Conservation (phyloP, 2,888 invertebrate species). For the Xanthia togata region DNA sequence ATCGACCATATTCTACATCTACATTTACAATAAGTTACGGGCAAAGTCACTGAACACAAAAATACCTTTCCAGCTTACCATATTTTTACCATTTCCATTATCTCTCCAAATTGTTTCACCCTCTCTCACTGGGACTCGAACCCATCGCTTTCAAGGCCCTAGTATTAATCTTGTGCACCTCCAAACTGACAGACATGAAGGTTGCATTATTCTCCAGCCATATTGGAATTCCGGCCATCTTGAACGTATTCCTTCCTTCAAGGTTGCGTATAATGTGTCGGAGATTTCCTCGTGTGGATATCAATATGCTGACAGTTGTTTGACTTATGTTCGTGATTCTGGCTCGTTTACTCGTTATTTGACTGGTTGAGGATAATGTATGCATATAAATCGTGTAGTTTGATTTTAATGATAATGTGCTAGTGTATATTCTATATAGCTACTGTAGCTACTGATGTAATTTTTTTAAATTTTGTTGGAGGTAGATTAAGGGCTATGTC, state of each 20-base stretch:
- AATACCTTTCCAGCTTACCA: conserved; percentile 22
- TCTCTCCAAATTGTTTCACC: conserved; percentile 25
- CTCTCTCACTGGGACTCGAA: conserved; percentile 50
- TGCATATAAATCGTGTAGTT: conserved; percentile 1
- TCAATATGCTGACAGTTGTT: conserved; percentile 48
- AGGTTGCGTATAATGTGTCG: conserved; percentile 46
- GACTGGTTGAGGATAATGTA: conserved; percentile 26
- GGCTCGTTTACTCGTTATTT: conserved; percentile 31
- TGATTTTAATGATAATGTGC: not conserved
- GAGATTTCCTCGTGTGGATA: conserved; percentile 34
- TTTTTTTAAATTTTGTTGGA: not conserved
- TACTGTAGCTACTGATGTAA: not conserved
- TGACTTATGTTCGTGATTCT: conserved; percentile 38
- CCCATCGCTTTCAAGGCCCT: conserved; percentile 65
- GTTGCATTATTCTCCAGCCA: conserved; percentile 69
- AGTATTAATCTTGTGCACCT: conserved; percentile 74
- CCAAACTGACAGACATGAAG: conserved; percentile 71
- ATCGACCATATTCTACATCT: not conserved
- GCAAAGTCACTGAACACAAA: conserved; percentile 20
- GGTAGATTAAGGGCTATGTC: not conserved
- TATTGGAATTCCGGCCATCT: conserved; percentile 66
- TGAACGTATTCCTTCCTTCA: conserved; percentile 53
- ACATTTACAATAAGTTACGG: conserved; percentile 19
- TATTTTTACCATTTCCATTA: conserved; percentile 33
- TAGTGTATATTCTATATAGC: too few species aligned